These are phyloP conservation scores for Chromobotia macracanthus DNA, from an alignment of 2,797 vertebrate species.

Conservation along the genomic window DNA sequence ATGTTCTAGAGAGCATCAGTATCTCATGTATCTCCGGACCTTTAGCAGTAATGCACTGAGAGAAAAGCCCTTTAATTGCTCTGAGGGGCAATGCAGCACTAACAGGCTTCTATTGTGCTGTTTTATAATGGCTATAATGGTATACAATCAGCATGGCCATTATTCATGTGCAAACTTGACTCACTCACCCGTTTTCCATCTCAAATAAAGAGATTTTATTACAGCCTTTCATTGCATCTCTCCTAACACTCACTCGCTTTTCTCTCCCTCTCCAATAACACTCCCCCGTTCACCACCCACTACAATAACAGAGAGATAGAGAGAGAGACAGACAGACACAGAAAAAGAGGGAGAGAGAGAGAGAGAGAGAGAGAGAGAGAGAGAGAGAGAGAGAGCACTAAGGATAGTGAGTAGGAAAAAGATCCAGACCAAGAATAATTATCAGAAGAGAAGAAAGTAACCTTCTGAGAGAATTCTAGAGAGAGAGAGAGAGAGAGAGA, in stretches of 20 bases:
- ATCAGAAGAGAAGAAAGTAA: constrained; percentile 61
- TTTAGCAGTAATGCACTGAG: constrained; percentile 38
- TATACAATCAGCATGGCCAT: constrained; percentile 58
- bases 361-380: constrained; percentile 42
- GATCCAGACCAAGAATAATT: constrained; percentile 61
- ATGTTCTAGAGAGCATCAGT: constrained; percentile 35
- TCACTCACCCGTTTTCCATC: constrained; percentile 65
- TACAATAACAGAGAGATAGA: constrained; percentile 67
- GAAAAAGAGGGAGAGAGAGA: constrained; percentile 50
- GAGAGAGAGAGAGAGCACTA: constrained; percentile 49
- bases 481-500: constrained; percentile 30
- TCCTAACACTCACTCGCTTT: constrained; percentile 67
- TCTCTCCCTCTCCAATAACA: constrained; percentile 74
- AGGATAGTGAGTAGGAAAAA: constrained; percentile 44
- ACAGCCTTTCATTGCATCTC: constrained; percentile 72
- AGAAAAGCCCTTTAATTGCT: constrained; percentile 61
- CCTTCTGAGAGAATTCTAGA: constrained; percentile 44
- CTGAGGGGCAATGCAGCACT: constrained; percentile 39
- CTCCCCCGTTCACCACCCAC: constrained; percentile 78
- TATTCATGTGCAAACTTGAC: constrained; percentile 61
- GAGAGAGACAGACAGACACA: constrained; percentile 11
- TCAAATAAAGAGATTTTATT: constrained; percentile 78
- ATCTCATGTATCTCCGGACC: constrained; percentile 30
- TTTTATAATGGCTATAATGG: constrained; percentile 64
- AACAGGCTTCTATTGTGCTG: constrained; percentile 57